Evolutionary conservation across 2,797 vertebrate species (phyloP), one percentile per base, ranked within the genome.

Genomic region (Bufotes viridis): DNA sequence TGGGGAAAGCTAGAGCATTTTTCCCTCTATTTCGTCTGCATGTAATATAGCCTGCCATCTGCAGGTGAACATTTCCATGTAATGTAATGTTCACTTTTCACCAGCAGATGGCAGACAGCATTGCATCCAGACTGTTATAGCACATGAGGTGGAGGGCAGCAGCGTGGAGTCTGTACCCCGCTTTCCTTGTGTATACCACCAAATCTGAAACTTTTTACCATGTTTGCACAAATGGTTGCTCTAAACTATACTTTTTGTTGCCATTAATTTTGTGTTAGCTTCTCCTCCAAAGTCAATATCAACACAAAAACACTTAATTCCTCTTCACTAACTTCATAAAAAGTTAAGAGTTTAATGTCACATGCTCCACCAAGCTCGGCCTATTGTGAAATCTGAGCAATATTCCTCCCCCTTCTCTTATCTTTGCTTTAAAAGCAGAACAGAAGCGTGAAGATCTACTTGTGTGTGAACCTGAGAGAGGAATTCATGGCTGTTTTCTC

Each of bases 401-500:
- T 9, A 72, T 24, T 80, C 92, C 91, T 78, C 92, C 91, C 85
- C 88, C 90, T 87, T 63, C 87, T 72, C 69, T 87, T 24, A 29
- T 24, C 81, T 74, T 78, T 78, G 72, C 13, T 53, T 34, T 42
- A 55, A 34, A 18, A 87, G n/a, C 49, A 24, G 12, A 83, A 42
- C 18, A 15, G 18, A 29, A 22, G 1, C 29, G 10, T 12, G 51
- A 7, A 13, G 17, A 74, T 87, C 24, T 8, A 7, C 75, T 20
- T 58, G n/a, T 57, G 57, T 65, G 20, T 49, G 60, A 49, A 24
- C 12, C 20, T 14, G 10, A 63, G 34, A 1, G 60, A 42, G 61
- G 20, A 18, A 0, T 24, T 2, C 88, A 99, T 99, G 97, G 93
- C 92, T 42, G 24, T 96, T 2, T 92, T 97, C 85, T 94, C 96